phyloP scores from a whole-genome alignment of 2,797 vertebrate species.

The Balearica regulorum region DNA sequence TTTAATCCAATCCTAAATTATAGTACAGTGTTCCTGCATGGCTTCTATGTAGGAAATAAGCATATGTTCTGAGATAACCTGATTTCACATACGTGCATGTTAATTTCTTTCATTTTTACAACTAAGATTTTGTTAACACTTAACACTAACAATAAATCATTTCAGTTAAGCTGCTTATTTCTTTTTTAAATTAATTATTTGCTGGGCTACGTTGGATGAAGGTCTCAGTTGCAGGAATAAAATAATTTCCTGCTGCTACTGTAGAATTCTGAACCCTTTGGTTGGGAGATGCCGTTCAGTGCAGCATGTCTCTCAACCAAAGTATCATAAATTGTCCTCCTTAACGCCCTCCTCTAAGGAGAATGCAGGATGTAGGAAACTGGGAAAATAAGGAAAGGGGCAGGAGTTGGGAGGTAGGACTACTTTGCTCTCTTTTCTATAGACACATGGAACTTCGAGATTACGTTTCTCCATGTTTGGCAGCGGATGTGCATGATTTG shows the following conservation, averaged over 20 bases:
- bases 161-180: background rate
- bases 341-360: background rate
- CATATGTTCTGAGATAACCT: background rate
- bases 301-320: background rate
- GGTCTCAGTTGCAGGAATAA: background rate
- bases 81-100: background rate
- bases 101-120: background rate
- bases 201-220: background rate
- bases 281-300: background rate
- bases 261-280: background rate
- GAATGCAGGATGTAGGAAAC: background rate
- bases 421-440: background rate
- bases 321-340: background rate
- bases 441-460: background rate
- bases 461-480: background rate
- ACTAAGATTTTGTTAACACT: background rate
- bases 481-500: background rate
- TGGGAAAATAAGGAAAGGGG: background rate
- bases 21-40: background rate
- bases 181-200: background rate
- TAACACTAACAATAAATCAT: background rate
- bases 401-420: background rate
- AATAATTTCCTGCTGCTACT: background rate
- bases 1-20: background rate
- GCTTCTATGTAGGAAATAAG: background rate